Conservation (phyloP, 2,888 invertebrate species). For the Epistrophe eligans region DNA sequence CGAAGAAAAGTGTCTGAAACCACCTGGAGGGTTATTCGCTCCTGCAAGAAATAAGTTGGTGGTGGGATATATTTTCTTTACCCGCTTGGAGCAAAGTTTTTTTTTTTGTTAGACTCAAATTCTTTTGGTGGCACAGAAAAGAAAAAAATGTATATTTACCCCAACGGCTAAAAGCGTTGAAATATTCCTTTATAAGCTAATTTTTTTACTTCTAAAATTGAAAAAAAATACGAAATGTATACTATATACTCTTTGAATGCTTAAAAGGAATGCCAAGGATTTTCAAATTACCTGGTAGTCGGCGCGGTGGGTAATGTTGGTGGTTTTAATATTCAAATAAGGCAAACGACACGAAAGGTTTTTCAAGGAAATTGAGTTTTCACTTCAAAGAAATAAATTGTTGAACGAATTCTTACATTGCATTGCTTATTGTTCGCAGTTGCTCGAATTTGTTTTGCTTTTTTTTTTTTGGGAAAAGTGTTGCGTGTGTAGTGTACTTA, state of each 20-base stretch:
- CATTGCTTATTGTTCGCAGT: neutral
- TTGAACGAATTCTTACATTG: neutral
- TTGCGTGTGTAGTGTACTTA: neutral
- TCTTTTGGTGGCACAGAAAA: constrained; percentile 11
- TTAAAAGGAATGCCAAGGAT: constrained; percentile 56
- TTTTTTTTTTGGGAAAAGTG: neutral
- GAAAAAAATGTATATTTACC: constrained; percentile 19
- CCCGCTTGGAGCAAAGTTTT: constrained; percentile 35
- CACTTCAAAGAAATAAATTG: constrained; percentile 25
- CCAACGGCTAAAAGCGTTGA: constrained; percentile 15
- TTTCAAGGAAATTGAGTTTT: constrained; percentile 62
- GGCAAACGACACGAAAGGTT: constrained; percentile 43
- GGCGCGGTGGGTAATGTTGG: constrained; percentile 40
- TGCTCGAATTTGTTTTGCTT: neutral
- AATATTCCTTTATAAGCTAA: constrained; percentile 64
- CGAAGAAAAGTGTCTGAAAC: constrained; percentile 51
- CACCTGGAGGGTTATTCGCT: constrained; percentile 39
- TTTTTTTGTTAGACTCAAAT: constrained; percentile 40
- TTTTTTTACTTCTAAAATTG: constrained; percentile 58
- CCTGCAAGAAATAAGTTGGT: constrained; percentile 36
- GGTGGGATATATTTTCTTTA: constrained; percentile 40
- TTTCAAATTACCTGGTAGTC: constrained; percentile 32
- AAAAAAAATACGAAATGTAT: constrained; percentile 20
- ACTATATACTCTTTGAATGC: constrained; percentile 46
- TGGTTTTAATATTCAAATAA: constrained; percentile 55